Percentiles rank a stretch among this genome's conserved stretches.
These are phyloP conservation scores for Cantharis rustica DNA, from an alignment of 2,888 invertebrate genomes.

Conservation along the genomic window DNA sequence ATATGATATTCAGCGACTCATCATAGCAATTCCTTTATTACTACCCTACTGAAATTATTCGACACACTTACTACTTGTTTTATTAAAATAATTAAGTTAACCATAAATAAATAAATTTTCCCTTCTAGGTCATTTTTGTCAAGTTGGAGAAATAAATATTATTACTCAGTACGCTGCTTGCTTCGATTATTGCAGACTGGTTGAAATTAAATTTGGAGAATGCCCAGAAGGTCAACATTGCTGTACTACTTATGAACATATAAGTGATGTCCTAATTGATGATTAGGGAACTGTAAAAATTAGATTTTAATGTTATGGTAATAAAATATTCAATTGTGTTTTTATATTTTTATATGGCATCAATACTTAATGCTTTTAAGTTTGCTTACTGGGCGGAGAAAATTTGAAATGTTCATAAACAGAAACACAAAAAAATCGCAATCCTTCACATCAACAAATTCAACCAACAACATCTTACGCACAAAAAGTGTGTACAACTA, in stretches of 20 bases:
- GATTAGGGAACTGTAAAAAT: not conserved
- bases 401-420: too few relatives aligned
- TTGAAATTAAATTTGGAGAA: not conserved
- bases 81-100: too few relatives aligned
- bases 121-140: not conserved
- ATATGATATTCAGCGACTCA: too few relatives aligned
- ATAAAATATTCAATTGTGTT: not conserved
- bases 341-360: not conserved
- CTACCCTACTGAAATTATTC: too few relatives aligned
- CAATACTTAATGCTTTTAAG: too few relatives aligned
- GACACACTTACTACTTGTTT: too few relatives aligned
- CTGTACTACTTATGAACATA: not conserved
- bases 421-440: too few relatives aligned
- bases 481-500: too few relatives aligned
- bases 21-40: too few relatives aligned
- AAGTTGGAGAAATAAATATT: not conserved
- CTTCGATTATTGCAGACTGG: not conserved
- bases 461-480: too few relatives aligned
- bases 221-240: not conserved
- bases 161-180: not conserved
- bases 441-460: too few relatives aligned
- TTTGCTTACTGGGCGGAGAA: too few relatives aligned
- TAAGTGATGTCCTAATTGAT: not conserved
- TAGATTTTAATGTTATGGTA: not conserved
- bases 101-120: not conserved